A percentile compares a stretch with the other conserved stretches of the same genome.
Evolutionary conservation across 2,888 invertebrate genomes (phyloP).

Genomic region (Philaethria dido): DNA sequence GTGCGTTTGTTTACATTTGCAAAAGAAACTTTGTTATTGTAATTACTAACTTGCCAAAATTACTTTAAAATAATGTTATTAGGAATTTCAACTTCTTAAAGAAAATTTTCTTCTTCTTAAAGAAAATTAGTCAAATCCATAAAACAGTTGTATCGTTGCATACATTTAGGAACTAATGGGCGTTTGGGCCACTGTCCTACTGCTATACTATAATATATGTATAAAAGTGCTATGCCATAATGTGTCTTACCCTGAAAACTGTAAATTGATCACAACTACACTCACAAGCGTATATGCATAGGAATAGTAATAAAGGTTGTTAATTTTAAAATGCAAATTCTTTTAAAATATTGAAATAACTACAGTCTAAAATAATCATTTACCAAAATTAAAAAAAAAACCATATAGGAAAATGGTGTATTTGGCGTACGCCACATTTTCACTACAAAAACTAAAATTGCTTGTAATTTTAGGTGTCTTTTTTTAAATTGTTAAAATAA

Average conservation of each 20-base stretch:
- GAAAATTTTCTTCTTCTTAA: conserved; percentile 26
- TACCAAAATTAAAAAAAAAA: neutral
- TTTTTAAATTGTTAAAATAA: no score
- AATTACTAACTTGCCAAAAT: no score
- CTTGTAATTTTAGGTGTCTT: no score
- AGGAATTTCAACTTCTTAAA: neutral
- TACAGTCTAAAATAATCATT: neutral
- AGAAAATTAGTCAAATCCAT: conserved; percentile 31
- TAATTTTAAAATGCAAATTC: no score
- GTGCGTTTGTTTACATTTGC: neutral
- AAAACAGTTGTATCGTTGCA: conserved; percentile 22
- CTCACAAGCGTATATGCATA: neutral
- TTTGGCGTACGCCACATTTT: no score
- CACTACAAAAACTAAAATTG: no score
- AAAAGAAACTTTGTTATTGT: no score
- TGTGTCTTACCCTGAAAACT: neutral
- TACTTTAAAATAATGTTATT: no score
- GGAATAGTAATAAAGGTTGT: no score
- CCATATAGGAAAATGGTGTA: no score
- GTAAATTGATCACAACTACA: conserved; percentile 3
- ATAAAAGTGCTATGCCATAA: conserved; percentile 44
- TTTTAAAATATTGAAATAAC: neutral
- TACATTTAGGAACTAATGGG: conserved; percentile 47
- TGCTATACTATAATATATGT: conserved; percentile 32
- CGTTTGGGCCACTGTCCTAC: conserved; percentile 58